Percentiles rank a stretch among this genome's conserved stretches.
These are phyloP conservation scores for Orycteropus afer DNA, from an alignment of 2,113 vertebrate species.

Conservation along the genomic window DNA sequence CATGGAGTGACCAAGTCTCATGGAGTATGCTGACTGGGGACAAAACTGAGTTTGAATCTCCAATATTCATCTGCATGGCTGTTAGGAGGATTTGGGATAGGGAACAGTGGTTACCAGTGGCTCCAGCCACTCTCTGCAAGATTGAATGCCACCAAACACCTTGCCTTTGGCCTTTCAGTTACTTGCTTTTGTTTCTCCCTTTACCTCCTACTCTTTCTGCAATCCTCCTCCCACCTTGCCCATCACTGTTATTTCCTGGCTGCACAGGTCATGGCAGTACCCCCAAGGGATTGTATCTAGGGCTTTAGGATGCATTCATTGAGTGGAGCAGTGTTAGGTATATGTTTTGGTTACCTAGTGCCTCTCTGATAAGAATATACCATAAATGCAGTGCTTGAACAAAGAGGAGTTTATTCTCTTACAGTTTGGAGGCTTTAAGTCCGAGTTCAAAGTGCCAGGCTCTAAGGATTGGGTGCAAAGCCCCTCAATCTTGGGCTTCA, in stretches of 20 bases:
- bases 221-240: neutral
- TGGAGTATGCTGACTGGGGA: neutral
- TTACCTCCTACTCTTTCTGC: neutral
- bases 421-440: too few species aligned
- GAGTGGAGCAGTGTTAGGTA: too few species aligned
- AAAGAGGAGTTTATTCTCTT: too few species aligned
- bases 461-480: too few species aligned
- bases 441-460: too few species aligned
- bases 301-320: accelerated
- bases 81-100: neutral
- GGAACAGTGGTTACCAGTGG: neutral
- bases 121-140: neutral
- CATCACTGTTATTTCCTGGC: neutral
- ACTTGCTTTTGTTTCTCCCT: neutral
- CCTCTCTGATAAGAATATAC: too few species aligned
- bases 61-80: neutral
- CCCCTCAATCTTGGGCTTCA: too few species aligned
- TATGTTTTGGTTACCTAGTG: too few species aligned
- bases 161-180: neutral
- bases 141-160: neutral
- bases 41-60: neutral
- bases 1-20: neutral
- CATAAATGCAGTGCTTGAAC: too few species aligned
- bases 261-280: neutral
- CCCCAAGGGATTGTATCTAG: neutral